Percentiles rank a stretch among this genome's conserved stretches.
phyloP scores from a whole-genome alignment of 1,140 invertebrate genomes.

The Sinonovacula constricta region DNA sequence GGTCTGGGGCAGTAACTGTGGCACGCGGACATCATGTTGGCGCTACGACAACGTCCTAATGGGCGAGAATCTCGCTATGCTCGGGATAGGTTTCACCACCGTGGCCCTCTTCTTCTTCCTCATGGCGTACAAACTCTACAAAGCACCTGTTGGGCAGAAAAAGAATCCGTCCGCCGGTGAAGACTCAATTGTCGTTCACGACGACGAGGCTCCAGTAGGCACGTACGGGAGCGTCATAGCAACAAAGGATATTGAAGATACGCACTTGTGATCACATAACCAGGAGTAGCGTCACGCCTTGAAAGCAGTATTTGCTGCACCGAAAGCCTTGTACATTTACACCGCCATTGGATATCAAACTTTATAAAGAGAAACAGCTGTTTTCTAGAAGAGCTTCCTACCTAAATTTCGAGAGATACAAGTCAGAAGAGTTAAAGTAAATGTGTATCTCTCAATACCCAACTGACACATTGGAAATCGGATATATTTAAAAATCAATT shows the following conservation, averaged over 20 bases:
- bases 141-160: constrained; percentile 35
- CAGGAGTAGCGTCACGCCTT: too few relatives aligned
- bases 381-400: too few relatives aligned
- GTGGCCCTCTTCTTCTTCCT: constrained; percentile 44
- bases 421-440: too few relatives aligned
- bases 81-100: constrained; percentile 47
- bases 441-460: too few relatives aligned
- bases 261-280: neutral
- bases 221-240: neutral
- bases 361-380: too few relatives aligned
- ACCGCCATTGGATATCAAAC: too few relatives aligned
- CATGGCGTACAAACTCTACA: constrained; percentile 53
- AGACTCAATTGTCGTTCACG: neutral
- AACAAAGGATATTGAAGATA: neutral
- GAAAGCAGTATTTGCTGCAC: too few relatives aligned
- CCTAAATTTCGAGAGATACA: too few relatives aligned
- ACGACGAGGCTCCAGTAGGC: constrained; percentile 11
- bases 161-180: neutral
- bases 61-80: constrained; percentile 50
- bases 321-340: too few relatives aligned
- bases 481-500: too few relatives aligned
- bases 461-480: too few relatives aligned
- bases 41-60: constrained; percentile 73
- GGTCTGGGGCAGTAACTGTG: constrained; percentile 74
- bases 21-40: constrained; percentile 74